Percentiles rank a stretch among this genome's conserved stretches.
These are phyloP conservation scores for Athetis lepigone DNA, from an alignment of 2,888 invertebrate species.

Conservation along the genomic window DNA sequence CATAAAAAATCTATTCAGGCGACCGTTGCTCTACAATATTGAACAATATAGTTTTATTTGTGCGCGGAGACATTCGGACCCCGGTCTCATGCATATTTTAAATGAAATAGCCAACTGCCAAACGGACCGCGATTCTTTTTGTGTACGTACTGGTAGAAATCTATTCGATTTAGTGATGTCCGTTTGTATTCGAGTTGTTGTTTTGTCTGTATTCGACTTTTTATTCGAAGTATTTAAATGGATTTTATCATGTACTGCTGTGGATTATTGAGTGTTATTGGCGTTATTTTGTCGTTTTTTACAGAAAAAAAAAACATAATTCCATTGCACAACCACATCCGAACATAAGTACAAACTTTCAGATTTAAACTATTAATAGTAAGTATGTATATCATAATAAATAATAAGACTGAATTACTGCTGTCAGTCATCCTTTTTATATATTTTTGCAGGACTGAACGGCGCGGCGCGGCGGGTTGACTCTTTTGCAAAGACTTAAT, in stretches of 20 bases:
- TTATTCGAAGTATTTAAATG: conserved; percentile 1
- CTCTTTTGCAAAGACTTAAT: no score
- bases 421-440: no score
- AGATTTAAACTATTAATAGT: no score
- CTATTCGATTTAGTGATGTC: conserved; percentile 60
- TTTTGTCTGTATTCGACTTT: not conserved
- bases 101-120: conserved; percentile 67
- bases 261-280: not conserved
- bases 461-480: no score
- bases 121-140: conserved; percentile 69
- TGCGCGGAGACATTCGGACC: conserved; percentile 72
- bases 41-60: conserved; percentile 76
- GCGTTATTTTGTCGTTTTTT: no score
- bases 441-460: no score
- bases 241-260: not conserved
- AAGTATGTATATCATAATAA: no score
- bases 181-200: conserved; percentile 42
- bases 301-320: no score
- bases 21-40: conserved; percentile 65
- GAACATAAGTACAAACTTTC: no score
- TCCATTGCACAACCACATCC: no score
- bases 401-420: no score
- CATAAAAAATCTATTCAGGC: conserved; percentile 65
- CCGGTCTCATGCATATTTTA: conserved; percentile 80
- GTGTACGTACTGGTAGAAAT: conserved; percentile 58